Evolutionary conservation across 2,113 vertebrate genomes (phyloP).

Genomic region (Corythornis vintsioides): DNA sequence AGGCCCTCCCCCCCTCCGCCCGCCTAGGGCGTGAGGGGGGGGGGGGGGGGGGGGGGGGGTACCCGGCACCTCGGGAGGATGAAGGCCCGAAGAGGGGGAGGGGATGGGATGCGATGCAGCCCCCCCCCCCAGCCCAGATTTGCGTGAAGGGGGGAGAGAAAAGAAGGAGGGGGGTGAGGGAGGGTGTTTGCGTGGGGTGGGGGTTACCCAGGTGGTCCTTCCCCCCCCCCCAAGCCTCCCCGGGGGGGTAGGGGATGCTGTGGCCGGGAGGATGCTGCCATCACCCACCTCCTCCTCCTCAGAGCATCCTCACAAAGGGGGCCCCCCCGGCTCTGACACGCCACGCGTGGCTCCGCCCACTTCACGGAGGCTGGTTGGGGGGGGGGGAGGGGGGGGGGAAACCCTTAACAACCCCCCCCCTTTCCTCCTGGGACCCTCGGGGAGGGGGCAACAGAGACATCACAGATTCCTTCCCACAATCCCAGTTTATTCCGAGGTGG

Average conservation of each 20-base stretch:
- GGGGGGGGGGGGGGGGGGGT: no score
- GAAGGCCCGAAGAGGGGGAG: neutral
- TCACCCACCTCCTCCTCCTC: neutral
- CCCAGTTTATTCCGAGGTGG: neutral
- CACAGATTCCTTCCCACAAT: neutral
- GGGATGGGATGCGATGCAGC: neutral
- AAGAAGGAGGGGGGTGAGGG: no score
- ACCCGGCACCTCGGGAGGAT: neutral
- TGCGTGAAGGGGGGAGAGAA: no score
- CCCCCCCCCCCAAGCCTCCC: neutral
- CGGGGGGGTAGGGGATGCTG: neutral
- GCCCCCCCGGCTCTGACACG: no score
- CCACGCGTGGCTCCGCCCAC: no score
- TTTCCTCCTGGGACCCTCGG: no score
- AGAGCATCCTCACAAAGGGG: neutral
- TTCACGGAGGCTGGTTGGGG: no score
- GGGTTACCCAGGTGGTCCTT: neutral
- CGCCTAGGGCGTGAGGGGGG: no score
- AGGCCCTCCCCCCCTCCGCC: no score
- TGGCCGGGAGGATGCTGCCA: neutral
- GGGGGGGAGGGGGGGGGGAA: no score
- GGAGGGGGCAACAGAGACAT: no score
- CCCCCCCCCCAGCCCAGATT: neutral
- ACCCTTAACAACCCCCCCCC: no score
- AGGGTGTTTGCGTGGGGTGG: neutral